Conservation (phyloP, 2,113 vertebrate species). For the Seriola dumerili region DNA sequence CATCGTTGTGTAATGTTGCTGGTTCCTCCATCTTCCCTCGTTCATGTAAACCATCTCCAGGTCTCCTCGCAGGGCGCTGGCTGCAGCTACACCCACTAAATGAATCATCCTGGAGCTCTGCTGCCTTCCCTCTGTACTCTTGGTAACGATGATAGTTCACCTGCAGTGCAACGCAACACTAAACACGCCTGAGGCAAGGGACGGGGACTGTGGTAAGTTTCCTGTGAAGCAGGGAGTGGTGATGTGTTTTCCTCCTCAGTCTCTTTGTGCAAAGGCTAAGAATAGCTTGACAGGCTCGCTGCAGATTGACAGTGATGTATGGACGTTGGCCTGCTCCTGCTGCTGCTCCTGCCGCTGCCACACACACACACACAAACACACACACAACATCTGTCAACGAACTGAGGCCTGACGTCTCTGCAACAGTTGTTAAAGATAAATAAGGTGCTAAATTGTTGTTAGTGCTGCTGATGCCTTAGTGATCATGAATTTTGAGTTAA, state of each 20-base stretch:
- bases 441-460: background rate
- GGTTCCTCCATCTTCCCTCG: background rate
- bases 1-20: background rate
- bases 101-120: background rate
- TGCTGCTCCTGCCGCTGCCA: constrained; percentile 1
- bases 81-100: constrained; percentile 11
- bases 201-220: background rate
- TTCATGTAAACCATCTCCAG: background rate
- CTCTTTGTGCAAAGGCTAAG: constrained; percentile 12
- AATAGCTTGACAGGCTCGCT: constrained; percentile 32
- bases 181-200: background rate
- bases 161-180: constrained; percentile 19
- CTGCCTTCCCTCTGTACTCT: background rate
- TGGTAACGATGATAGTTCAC: background rate
- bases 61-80: background rate
- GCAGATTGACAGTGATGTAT: constrained; percentile 44
- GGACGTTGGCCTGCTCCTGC: constrained; percentile 25
- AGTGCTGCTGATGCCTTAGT: background rate
- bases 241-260: background rate
- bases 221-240: constrained; percentile 12
- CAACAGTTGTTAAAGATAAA: background rate
- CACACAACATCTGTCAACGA: constrained; percentile 21
- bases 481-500: background rate
- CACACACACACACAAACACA: constrained; percentile 13
- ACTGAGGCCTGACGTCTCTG: background rate